A percentile compares a stretch with the other conserved stretches of the same genome.
Evolutionary conservation across 2,113 vertebrate species (phyloP).

Genomic region (Telmatochromis sp.): DNA sequence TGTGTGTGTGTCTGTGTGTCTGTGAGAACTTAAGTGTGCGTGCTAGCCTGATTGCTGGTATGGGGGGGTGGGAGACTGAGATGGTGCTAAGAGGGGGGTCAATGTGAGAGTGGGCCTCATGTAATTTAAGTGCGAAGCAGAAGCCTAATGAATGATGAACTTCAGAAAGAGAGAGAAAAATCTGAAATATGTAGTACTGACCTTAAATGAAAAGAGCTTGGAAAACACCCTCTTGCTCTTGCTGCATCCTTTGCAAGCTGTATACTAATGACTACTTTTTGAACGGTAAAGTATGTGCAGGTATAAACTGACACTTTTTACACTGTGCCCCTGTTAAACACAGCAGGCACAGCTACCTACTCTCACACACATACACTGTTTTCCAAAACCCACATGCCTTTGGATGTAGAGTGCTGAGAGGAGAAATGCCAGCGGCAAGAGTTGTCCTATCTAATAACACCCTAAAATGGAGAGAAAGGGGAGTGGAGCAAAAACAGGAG

Average conservation of each 20-base stretch:
- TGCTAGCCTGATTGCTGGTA: background rate
- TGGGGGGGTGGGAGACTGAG: background rate
- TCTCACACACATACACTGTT: background rate
- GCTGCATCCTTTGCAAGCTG: background rate
- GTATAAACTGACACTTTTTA: background rate
- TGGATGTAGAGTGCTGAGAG: conserved; percentile 50
- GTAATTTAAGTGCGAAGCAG: background rate
- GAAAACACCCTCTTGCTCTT: background rate
- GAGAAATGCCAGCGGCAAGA: conserved; percentile 38
- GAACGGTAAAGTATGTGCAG: background rate
- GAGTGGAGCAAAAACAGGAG: background rate
- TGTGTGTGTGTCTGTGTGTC: background rate
- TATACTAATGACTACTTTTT: background rate
- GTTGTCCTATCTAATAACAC: conserved; percentile 59
- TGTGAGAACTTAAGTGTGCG: background rate
- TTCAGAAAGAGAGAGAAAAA: background rate
- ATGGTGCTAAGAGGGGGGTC: background rate
- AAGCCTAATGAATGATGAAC: background rate
- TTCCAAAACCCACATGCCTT: conserved; percentile 51
- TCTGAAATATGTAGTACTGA: background rate
- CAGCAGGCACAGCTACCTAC: background rate
- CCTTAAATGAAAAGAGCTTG: background rate
- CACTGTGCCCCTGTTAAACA: background rate
- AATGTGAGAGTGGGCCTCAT: conserved; percentile 12
- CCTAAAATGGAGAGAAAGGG: conserved; percentile 32